Conservation (phyloP, 1,140 invertebrate genomes). For the Drosophila watanabei region DNA sequence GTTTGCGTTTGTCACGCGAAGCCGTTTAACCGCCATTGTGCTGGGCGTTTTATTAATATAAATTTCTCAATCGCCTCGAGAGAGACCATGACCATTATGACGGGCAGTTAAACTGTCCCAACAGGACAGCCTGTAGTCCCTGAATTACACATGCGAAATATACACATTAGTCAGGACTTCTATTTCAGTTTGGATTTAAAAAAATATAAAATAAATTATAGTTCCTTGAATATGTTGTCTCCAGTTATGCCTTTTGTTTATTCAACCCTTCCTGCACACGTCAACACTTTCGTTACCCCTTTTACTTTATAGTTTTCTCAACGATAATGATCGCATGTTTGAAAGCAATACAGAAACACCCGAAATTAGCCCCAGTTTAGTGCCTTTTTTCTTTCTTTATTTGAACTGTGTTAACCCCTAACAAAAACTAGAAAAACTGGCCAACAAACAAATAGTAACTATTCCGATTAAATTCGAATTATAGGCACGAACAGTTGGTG, state of each 20-base stretch:
- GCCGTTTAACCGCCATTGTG: slow-evolving; percentile 59
- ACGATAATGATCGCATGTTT: slow-evolving; percentile 54
- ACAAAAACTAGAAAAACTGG: slow-evolving; percentile 16
- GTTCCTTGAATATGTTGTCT: no score
- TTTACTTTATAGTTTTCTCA: slow-evolving; percentile 1
- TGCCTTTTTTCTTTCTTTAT: slow-evolving; percentile 21
- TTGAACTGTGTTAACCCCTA: slow-evolving; percentile 16
- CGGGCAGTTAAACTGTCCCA: no score
- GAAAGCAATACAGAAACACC: slow-evolving; percentile 26
- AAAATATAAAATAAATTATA: neutral
- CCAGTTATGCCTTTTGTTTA: neutral
- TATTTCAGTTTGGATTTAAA: neutral
- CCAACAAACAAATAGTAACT: slow-evolving; percentile 66
- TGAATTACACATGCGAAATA: neutral
- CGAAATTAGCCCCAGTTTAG: slow-evolving; percentile 18
- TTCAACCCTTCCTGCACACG: neutral
- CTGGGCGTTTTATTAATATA: slow-evolving; percentile 68
- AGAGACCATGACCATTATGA: slow-evolving; percentile 36
- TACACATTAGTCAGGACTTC: neutral
- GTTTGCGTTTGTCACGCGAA: slow-evolving; percentile 80
- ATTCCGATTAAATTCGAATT: slow-evolving; percentile 76
- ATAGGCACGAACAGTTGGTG: slow-evolving; percentile 66
- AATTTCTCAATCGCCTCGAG: slow-evolving; percentile 51
- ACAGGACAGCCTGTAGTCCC: no score
- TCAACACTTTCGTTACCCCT: neutral